phyloP scores from a whole-genome alignment of 1,140 invertebrate species.

The Piezodorus guildinii region DNA sequence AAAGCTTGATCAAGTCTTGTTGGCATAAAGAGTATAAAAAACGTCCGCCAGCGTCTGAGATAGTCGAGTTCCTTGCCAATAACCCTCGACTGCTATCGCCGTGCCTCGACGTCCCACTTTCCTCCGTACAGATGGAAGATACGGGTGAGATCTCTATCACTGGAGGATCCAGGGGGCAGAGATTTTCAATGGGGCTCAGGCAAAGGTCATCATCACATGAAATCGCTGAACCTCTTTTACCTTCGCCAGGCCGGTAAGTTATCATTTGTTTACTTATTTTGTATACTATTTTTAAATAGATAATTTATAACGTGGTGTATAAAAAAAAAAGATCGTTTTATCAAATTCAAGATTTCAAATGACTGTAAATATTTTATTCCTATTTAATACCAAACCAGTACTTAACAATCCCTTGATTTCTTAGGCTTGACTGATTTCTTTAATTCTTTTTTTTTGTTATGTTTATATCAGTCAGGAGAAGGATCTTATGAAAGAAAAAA shows the following conservation, averaged over 20 bases:
- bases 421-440: no score
- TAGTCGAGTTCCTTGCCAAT: constrained; percentile 65
- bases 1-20: constrained; percentile 60
- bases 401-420: no score
- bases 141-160: constrained; percentile 34
- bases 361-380: no score
- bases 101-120: constrained; percentile 61
- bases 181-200: constrained; percentile 9
- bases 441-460: no score
- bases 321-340: no score
- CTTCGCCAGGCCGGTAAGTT: neutral
- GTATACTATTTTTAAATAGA: no score
- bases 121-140: constrained; percentile 55
- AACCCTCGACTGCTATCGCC: constrained; percentile 65
- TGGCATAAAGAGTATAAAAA: constrained; percentile 58
- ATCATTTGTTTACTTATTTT: neutral
- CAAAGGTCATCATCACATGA: constrained; percentile 13
- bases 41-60: constrained; percentile 59
- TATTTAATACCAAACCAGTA: no score
- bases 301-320: no score
- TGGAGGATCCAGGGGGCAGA: constrained; percentile 9
- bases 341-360: no score
- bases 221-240: constrained; percentile 14
- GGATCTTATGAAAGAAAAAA: no score
- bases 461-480: no score